A percentile compares a stretch with the other conserved stretches of the same genome.
Conservation (phyloP, 2,888 invertebrate species). For the Aradus depressus region DNA sequence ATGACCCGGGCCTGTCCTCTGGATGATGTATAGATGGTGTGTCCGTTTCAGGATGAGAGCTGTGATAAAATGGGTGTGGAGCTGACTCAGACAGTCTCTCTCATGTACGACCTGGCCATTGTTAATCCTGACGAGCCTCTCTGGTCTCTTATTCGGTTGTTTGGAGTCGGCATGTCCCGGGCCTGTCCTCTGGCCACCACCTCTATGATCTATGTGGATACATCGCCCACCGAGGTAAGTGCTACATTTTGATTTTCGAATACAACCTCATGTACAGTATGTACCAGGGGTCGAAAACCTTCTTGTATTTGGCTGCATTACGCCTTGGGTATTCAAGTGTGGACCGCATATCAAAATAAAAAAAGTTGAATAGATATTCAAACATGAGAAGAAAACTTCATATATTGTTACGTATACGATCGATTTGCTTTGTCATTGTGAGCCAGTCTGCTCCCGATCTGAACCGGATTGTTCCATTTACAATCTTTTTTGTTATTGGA, state of each 20-base stretch:
- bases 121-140: constrained; percentile 49
- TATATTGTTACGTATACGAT: too few species aligned
- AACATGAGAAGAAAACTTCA: too few species aligned
- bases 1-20: constrained; percentile 61
- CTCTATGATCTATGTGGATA: constrained; percentile 73
- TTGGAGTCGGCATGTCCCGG: constrained; percentile 72
- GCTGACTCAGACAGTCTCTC: constrained; percentile 70
- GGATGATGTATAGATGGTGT: background rate
- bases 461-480: too few species aligned
- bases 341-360: too few species aligned
- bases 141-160: constrained; percentile 78
- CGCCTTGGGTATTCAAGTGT: too few species aligned
- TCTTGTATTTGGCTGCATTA: too few species aligned
- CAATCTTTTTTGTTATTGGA: too few species aligned
- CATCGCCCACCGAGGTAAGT: constrained; percentile 43
- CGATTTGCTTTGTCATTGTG: too few species aligned
- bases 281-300: too few species aligned
- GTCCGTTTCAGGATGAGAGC: constrained; percentile 28
- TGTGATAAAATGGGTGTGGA: constrained; percentile 58
- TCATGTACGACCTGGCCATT: constrained; percentile 72
- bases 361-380: too few species aligned
- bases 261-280: too few species aligned
- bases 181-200: constrained; percentile 68
- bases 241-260: constrained; percentile 41
- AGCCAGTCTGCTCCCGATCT: too few species aligned